Evolutionary conservation across 2,113 vertebrate genomes (phyloP).

Genomic region (Menura novaehollandiae): DNA sequence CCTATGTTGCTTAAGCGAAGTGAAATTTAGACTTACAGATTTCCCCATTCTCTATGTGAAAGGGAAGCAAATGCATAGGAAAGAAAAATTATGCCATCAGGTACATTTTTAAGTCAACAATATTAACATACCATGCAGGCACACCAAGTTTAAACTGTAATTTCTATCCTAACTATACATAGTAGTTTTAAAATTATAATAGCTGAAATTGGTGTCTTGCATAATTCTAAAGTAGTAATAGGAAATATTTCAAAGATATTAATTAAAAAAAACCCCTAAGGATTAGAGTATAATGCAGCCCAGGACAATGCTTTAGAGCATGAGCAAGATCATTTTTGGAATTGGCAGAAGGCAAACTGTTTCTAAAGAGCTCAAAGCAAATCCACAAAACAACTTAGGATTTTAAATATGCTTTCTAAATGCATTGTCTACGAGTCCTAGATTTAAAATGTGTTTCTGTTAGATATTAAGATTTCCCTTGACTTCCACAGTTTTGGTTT

Average conservation of each 20-base stretch:
- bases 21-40: slow-evolving; percentile 86
- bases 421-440: not conserved
- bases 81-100: not conserved
- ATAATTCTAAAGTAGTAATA: not conserved
- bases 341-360: not conserved
- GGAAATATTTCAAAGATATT: not conserved
- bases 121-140: not conserved
- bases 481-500: not conserved
- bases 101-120: not conserved
- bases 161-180: not conserved
- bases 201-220: not conserved
- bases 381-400: not conserved
- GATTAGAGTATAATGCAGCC: not conserved
- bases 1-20: not conserved
- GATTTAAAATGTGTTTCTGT: not conserved
- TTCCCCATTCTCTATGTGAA: slow-evolving; percentile 93
- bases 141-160: not conserved
- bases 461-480: not conserved
- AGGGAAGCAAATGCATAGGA: slow-evolving; percentile 73
- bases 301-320: not conserved
- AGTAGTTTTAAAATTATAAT: not conserved
- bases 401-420: not conserved
- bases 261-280: rapidly evolving
- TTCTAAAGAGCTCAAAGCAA: not conserved
- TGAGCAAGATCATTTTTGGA: not conserved